These are phyloP conservation scores for Agrochola macilenta DNA, from an alignment of 2,888 invertebrate genomes.

Conservation along the genomic window DNA sequence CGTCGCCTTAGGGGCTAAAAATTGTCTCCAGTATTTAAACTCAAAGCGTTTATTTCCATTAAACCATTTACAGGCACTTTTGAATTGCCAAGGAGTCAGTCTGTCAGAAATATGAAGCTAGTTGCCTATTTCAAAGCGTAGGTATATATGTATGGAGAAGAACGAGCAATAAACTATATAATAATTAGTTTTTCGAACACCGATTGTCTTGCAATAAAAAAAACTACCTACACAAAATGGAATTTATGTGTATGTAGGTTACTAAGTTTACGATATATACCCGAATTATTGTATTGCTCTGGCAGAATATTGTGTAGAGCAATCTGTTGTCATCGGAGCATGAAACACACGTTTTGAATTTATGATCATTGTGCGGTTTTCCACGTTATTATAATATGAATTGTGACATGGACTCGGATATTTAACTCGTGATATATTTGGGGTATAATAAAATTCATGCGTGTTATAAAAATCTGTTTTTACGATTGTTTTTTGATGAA, in stretches of 20 bases:
- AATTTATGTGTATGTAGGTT: slow-evolving; percentile 5
- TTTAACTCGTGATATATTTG: slow-evolving; percentile 43
- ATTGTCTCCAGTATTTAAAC: background rate
- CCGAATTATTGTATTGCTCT: slow-evolving; percentile 31
- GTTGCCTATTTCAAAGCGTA: too few relatives aligned
- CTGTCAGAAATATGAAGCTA: too few relatives aligned
- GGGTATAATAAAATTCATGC: slow-evolving; percentile 9
- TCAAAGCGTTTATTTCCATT: too few relatives aligned
- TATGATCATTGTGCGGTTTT: slow-evolving; percentile 58
- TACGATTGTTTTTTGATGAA: background rate
- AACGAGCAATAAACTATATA: too few relatives aligned
- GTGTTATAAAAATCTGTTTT: background rate
- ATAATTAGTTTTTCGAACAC: background rate
- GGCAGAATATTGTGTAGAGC: slow-evolving; percentile 43
- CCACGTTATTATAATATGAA: slow-evolving; percentile 54
- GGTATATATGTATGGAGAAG: too few relatives aligned
- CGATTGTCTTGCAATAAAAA: background rate
- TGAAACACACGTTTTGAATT: slow-evolving; percentile 61
- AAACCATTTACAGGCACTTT: too few relatives aligned
- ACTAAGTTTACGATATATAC: slow-evolving; percentile 4
- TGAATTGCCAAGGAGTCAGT: too few relatives aligned
- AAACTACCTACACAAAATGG: background rate
- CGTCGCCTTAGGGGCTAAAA: background rate
- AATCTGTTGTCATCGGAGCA: slow-evolving; percentile 54
- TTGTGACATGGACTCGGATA: slow-evolving; percentile 45